phyloP scores from a whole-genome alignment of 64 coral and sea anemone genomes.

The Exaiptasia diaphana region DNA sequence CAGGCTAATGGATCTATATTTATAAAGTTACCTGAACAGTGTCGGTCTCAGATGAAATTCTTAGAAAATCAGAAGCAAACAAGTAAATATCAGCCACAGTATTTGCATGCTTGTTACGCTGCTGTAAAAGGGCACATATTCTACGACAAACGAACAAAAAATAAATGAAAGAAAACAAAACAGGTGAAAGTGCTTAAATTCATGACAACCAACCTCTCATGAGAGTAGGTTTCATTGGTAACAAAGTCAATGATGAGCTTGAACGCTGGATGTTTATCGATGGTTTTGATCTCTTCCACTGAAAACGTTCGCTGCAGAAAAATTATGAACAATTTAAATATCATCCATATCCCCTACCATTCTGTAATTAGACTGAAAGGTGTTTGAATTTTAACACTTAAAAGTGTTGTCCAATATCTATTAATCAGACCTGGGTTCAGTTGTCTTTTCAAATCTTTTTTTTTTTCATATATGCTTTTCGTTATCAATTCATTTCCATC shows the following conservation, averaged over 20 bases:
- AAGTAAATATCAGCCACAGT: slow-evolving; percentile 83
- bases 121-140: slow-evolving; percentile 69
- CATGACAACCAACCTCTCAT: slow-evolving; percentile 67
- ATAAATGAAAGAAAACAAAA: not conserved
- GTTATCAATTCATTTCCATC: too few species aligned
- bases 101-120: slow-evolving; percentile 81
- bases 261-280: slow-evolving; percentile 95
- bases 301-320: slow-evolving; percentile 65
- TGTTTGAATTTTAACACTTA: too few species aligned
- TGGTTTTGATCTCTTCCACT: slow-evolving; percentile 74
- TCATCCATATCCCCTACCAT: too few species aligned
- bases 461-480: too few species aligned
- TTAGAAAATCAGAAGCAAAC: slow-evolving; percentile 93
- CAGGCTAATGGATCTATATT: too few species aligned
- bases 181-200: not conserved
- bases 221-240: slow-evolving; percentile 82
- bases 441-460: too few species aligned
- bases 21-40: slow-evolving; percentile 94
- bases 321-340: not conserved
- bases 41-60: slow-evolving; percentile 81
- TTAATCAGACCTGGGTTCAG: too few species aligned
- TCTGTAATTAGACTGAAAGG: too few species aligned
- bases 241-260: slow-evolving; percentile 95
- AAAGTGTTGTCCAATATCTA: too few species aligned
- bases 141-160: slow-evolving; percentile 27